These are phyloP conservation scores for Troides helena DNA, from an alignment of 2,888 invertebrate species.

Conservation along the genomic window DNA sequence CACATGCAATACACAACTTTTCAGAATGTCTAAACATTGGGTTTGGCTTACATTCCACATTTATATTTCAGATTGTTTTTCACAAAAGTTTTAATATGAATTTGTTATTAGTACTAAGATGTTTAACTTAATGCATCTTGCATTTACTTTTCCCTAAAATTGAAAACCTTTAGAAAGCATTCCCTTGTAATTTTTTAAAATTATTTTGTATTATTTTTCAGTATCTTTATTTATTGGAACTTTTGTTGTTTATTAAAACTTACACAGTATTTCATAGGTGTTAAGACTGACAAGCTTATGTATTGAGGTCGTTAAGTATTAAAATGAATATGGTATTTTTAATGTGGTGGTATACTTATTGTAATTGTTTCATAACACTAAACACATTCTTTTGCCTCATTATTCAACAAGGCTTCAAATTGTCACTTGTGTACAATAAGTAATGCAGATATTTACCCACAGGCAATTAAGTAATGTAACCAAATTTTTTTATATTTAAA, in stretches of 20 bases:
- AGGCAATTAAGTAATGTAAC: conserved; percentile 64
- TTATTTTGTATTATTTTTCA: conserved; percentile 54
- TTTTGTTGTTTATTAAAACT: conserved; percentile 54
- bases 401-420: conserved; percentile 49
- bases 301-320: conserved; percentile 72
- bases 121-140: conserved; percentile 38
- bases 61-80: background rate
- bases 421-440: conserved; percentile 56
- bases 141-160: conserved; percentile 34
- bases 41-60: too few relatives aligned
- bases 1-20: too few relatives aligned
- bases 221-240: conserved; percentile 41
- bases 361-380: conserved; percentile 51
- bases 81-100: background rate
- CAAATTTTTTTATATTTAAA: conserved; percentile 67
- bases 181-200: conserved; percentile 45
- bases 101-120: too few relatives aligned
- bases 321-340: conserved; percentile 55
- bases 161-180: conserved; percentile 49
- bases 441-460: conserved; percentile 62
- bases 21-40: too few relatives aligned
- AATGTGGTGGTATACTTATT: conserved; percentile 62
- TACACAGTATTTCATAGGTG: conserved; percentile 74
- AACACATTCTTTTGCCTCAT: conserved; percentile 44
- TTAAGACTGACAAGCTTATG: conserved; percentile 76